A percentile compares a stretch with the other conserved stretches of the same genome.
These are phyloP conservation scores for Euplexia lucipara DNA, from an alignment of 2,888 invertebrate genomes.

Conservation along the genomic window DNA sequence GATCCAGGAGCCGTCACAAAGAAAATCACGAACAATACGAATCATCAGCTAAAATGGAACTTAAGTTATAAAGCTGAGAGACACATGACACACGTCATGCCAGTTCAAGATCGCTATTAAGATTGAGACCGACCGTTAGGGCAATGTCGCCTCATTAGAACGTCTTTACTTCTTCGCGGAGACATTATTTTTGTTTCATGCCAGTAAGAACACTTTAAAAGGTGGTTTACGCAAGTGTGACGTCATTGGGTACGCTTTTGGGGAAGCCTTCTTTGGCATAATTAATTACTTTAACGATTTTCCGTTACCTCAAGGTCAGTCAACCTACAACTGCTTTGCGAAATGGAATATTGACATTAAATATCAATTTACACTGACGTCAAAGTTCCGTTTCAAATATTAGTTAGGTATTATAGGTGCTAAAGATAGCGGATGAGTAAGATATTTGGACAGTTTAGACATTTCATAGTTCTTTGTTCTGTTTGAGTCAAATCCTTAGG, in stretches of 20 bases:
- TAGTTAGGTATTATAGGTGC: background rate
- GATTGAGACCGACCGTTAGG: conserved; percentile 70
- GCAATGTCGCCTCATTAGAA: conserved; percentile 64
- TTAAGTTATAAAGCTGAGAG: conserved; percentile 32
- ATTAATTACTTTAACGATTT: conserved; percentile 29
- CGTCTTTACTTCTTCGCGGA: conserved; percentile 47
- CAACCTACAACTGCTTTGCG: background rate
- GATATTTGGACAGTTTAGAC: conserved; percentile 1
- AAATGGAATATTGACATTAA: conserved; percentile 7
- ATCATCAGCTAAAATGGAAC: conserved; percentile 57
- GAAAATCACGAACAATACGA: conserved; percentile 40
- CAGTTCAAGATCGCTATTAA: conserved; percentile 70
- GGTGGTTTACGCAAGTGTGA: conserved; percentile 47
- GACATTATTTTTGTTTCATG: conserved; percentile 52
- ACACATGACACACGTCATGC: conserved; percentile 65
- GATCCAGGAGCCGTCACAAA: conserved; percentile 30
- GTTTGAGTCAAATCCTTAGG: conserved; percentile 14
- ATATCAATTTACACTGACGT: conserved; percentile 1
- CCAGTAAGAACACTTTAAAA: conserved; percentile 47
- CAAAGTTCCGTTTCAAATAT: conserved; percentile 11
- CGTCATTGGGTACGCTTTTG: conserved; percentile 38
- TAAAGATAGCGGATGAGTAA: conserved; percentile 1
- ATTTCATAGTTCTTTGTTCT: conserved; percentile 6
- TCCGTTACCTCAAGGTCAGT: conserved; percentile 20
- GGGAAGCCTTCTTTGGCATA: conserved; percentile 41